phyloP scores from a whole-genome alignment of 1,140 invertebrate species.

The Drosophila repletoides region DNA sequence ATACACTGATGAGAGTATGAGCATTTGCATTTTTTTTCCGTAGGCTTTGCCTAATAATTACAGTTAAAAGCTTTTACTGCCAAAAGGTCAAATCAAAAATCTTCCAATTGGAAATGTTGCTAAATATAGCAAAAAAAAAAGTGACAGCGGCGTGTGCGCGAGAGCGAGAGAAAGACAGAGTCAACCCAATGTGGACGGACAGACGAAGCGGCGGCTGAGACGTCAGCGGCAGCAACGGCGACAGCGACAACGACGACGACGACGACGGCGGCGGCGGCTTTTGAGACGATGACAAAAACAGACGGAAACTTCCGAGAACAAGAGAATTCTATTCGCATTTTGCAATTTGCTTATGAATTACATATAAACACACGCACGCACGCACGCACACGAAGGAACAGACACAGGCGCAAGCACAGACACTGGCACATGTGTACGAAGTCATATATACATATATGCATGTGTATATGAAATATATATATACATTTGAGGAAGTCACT shows the following conservation, averaged over 20 bases:
- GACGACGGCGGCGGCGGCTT: slow-evolving; percentile 22
- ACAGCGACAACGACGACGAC: slow-evolving; percentile 11
- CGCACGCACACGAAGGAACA: slow-evolving; percentile 4
- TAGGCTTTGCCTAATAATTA: slow-evolving; percentile 44
- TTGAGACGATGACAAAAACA: slow-evolving; percentile 57
- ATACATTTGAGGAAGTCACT: background rate
- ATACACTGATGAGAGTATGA: slow-evolving; percentile 11
- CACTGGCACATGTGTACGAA: too few relatives aligned
- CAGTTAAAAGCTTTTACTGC: slow-evolving; percentile 52
- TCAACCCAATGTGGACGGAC: slow-evolving; percentile 31
- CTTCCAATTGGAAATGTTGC: slow-evolving; percentile 62
- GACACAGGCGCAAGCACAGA: background rate
- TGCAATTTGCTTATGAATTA: slow-evolving; percentile 45
- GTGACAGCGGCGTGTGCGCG: slow-evolving; percentile 12
- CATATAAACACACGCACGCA: slow-evolving; percentile 7
- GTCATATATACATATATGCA: too few relatives aligned
- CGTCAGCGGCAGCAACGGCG: slow-evolving; percentile 14
- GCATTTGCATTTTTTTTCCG: slow-evolving; percentile 37
- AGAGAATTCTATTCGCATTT: slow-evolving; percentile 53
- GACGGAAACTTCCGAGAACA: slow-evolving; percentile 46
- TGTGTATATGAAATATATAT: too few relatives aligned
- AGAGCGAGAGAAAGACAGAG: slow-evolving; percentile 40
- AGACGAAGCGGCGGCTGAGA: slow-evolving; percentile 54
- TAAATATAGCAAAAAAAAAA: slow-evolving; percentile 55
- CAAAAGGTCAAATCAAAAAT: slow-evolving; percentile 64